Base-by-base conservation (phyloP, 1,140 invertebrate species). In the Tribolium castaneum region DNA sequence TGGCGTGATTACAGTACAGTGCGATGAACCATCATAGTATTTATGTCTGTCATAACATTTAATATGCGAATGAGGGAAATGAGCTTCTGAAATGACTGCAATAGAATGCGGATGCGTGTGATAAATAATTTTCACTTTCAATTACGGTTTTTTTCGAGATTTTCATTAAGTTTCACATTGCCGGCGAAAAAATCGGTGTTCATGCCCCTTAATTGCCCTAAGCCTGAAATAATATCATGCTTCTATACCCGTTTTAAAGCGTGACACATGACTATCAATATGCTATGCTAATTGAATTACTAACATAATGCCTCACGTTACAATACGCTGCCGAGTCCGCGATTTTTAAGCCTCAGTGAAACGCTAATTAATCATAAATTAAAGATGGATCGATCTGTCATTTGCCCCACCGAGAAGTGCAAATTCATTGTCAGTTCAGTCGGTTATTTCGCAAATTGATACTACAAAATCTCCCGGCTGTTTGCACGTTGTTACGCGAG, bases 61-160 rank as follows among this genome's bases (percentile, higher is more conserved):
- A 66, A 66, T 66, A 66, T 66, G 59, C 59, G 25, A 66, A 66
- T 35, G 59, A 59, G 59, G 59, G 59, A 66, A 66, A 66, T 66
- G 59, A 66, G 25, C 30, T 66, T n/a, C 10, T 66, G 14, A 35
- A 66, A 66, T 66, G 59, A 66, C 14, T 35, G 14, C 59, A 66
- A 35, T 14, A 66, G 59, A 66, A 66, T 66, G 59, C 59, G 59
- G 59, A 66, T 66, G 59, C n/a, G 9, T 14, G 59, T 13, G 59
- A 66, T 35, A 35, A 66, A 66, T 66, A 22, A 66, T 66, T 66
- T 66, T 66, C 59, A 66, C 59, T 35, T 66, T 66, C 59, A 66
- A 52, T 59, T 34, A 66, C 14, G 45, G 34, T 34, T 66, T 66
- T 66, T 66, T 66, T 66, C 39, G 5, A 12, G 10, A 59, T 59